Evolutionary conservation across 2,113 vertebrate genomes (phyloP), one percentile per base, ranked within the genome.

Genomic region (Larimichthys polyactis): DNA sequence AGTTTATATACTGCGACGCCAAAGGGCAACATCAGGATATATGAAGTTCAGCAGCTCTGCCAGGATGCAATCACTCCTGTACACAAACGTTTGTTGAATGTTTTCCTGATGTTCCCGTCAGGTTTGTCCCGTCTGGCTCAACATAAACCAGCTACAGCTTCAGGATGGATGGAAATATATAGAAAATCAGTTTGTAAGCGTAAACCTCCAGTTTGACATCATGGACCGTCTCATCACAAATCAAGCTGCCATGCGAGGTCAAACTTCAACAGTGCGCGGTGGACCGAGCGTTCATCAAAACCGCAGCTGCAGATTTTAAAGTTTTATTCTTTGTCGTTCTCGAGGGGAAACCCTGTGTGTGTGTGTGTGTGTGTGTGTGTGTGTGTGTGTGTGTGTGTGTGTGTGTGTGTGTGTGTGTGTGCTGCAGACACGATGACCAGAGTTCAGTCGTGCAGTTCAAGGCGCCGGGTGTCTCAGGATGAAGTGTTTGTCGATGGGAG

Each of bases 371-470:
- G 65, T 69, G 55, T 80, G 29, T 32, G 29, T 32, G 29, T 32
- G 29, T 32, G 29, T 32, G 29, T 24, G 24, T 24, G 24, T 24
- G 24, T 24, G 24, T 24, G 24, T 7, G 32, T 32, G 32, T 32
- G 32, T 32, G 32, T 32, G 32, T 48, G 51, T 4, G n/a, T 62
- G 48, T n/a, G 44, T 43, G 11, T 59, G 40, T 69, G 69, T 69
- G n/a, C n/a, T n/a, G 55, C 78, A 83, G 85, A 88, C 81, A 65
- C 48, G 72, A 84, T 60, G 84, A 87, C 74, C 71, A 68, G 68
- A 85, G 74, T 79, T 65, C 63, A 82, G 62, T 52, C 66, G 63
- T 57, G 57, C 24, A 74, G 74, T 86, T 87, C 81, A 93, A 91
- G 89, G 87, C 62, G 16, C 48, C 16, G 59, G 69, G 72, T 72